Evolutionary conservation across 2,113 vertebrate species (phyloP).

Genomic region (Zosterops hypoxanthus): DNA sequence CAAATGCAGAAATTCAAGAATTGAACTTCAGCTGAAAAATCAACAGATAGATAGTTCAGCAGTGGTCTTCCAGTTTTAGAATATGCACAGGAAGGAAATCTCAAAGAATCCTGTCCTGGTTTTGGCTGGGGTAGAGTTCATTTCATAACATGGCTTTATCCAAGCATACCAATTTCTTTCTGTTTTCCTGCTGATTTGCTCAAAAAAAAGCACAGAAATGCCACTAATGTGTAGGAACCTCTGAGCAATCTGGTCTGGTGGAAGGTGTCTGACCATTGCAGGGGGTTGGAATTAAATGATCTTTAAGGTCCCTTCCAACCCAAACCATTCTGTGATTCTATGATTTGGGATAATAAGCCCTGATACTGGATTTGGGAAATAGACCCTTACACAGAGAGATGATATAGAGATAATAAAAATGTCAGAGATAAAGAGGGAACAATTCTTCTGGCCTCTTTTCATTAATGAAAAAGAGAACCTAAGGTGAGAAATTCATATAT

Average conservation of each 20-base stretch:
- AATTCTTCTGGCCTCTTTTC: not conserved
- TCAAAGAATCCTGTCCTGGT: not conserved
- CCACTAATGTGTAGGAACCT: not conserved
- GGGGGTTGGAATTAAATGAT: too few relatives aligned
- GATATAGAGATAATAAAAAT: not conserved
- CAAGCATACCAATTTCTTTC: not conserved
- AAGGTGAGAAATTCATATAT: not conserved
- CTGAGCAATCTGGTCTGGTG: not conserved
- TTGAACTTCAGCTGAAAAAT: not conserved
- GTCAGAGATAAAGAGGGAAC: not conserved
- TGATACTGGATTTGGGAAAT: not conserved
- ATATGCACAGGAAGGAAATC: not conserved
- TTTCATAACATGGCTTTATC: not conserved
- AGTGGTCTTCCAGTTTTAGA: not conserved
- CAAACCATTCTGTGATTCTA: not conserved
- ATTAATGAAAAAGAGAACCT: not conserved
- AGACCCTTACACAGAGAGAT: not conserved
- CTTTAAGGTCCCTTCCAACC: not conserved
- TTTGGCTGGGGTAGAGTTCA: not conserved
- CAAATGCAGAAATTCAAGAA: conserved; percentile 16
- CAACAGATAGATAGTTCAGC: not conserved
- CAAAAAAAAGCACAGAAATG: not conserved
- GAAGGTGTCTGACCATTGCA: not conserved
- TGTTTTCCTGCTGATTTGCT: not conserved
- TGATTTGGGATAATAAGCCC: not conserved